Base-by-base conservation (phyloP, 2,888 invertebrate species). In the Pyrgus malvae region DNA sequence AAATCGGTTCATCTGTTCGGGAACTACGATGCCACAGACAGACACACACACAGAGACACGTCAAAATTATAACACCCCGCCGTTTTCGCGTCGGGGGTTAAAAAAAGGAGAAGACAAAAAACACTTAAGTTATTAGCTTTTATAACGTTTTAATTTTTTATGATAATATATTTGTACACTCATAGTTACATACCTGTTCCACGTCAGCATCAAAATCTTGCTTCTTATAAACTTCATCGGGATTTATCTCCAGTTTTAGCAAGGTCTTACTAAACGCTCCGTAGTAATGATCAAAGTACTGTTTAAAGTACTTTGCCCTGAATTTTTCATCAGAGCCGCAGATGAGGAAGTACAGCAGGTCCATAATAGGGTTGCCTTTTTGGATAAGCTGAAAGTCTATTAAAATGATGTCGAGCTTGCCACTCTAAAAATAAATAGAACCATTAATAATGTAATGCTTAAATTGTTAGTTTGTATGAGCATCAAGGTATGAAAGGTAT, bases 301-400 rank as follows among this genome's bases (percentile, higher is more conserved):
- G 41, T 2, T 59, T 19, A 38, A 67, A 65, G 53, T 70, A 49
- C 0, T 59, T 44, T 14, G 46, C 57, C 0, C 75, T 65, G 51
- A 73, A 76, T 9, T 65, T 55, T 37, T 66, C 66, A 35, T 75
- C 74, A 0, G 74, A 67, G 1, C 72, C 72, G 27, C 51, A 55
- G 62, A 69, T 66, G 11, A 74, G 66, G 51, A 74, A 69, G 58
- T 68, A 70, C 41, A 74, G 55, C 0, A 75, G 55, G 41, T 72
- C 74, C 0, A 48, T 40, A 3, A 64, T 42, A 0, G 64, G 63
- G 19, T 55, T 64, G 3, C 63, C 64, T 0, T 54, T 19, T 7
- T 62, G 61, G 6, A 69, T 17, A 9, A 63, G 66, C 48, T 72
- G 74, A 49, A 66, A 75, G 45, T 75, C 72, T 3, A 73, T 33